Percentiles rank a stretch among this genome's conserved stretches.
Evolutionary conservation across 2,888 invertebrate genomes (phyloP).

Genomic region (Macrosiphum euphorbiae): DNA sequence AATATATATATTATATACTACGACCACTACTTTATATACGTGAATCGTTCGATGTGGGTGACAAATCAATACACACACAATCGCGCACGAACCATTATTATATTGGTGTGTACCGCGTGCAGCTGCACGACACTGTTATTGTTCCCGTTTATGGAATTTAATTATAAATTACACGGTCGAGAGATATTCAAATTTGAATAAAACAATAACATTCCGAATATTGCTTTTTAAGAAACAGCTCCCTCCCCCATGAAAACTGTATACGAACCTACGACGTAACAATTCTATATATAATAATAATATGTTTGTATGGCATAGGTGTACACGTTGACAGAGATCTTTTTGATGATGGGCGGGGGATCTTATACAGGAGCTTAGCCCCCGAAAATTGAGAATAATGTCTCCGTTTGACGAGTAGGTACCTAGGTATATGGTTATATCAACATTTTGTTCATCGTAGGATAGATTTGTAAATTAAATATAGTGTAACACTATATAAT

Average conservation of each 20-base stretch:
- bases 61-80: slow-evolving; percentile 53
- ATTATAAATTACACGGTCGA: slow-evolving; percentile 2
- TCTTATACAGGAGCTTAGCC: background rate
- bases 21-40: background rate
- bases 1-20: background rate
- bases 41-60: slow-evolving; percentile 24
- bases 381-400: background rate
- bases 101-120: background rate
- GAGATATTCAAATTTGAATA: slow-evolving; percentile 29
- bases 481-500: too few relatives aligned
- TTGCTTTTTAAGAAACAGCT: background rate
- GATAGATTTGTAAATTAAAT: background rate
- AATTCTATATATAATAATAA: background rate
- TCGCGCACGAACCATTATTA: background rate
- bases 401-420: background rate
- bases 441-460: too few relatives aligned
- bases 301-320: background rate
- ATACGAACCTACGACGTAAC: background rate
- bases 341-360: background rate
- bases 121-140: slow-evolving; percentile 34
- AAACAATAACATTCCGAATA: slow-evolving; percentile 30
- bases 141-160: slow-evolving; percentile 45
- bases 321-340: background rate
- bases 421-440: too few relatives aligned
- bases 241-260: too few relatives aligned